Conservation (phyloP, 1,140 invertebrate species). For the Pseudomyrmex flavicornis region DNA sequence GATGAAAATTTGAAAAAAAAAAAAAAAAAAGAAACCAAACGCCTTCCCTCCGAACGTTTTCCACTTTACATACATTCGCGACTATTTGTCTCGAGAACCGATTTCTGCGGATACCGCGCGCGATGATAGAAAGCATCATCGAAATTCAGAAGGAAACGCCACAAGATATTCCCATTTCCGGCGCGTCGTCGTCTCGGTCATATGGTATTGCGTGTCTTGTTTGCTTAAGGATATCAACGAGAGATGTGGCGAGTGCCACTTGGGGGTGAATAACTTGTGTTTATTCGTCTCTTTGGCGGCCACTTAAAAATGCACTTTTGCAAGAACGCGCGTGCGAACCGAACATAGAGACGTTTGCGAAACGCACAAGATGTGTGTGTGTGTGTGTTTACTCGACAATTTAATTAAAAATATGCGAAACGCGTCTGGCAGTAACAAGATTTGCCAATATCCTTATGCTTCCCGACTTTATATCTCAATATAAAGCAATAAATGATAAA, state of each 20-base stretch:
- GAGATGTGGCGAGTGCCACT: slow-evolving; percentile 70
- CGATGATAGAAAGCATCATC: slow-evolving; percentile 74
- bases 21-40: slow-evolving; percentile 9
- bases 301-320: slow-evolving; percentile 59
- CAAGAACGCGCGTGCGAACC: neutral
- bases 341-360: neutral
- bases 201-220: slow-evolving; percentile 80
- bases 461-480: no score
- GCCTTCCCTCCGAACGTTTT: slow-evolving; percentile 48
- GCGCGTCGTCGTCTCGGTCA: slow-evolving; percentile 74
- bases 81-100: slow-evolving; percentile 70
- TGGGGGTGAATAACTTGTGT: slow-evolving; percentile 82
- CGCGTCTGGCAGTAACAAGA: no score
- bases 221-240: slow-evolving; percentile 79
- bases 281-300: slow-evolving; percentile 68
- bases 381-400: neutral
- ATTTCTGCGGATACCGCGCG: slow-evolving; percentile 61
- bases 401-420: no score
- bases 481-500: neutral
- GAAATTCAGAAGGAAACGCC: slow-evolving; percentile 81
- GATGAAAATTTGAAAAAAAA: slow-evolving; percentile 36
- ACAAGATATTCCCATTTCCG: slow-evolving; percentile 81
- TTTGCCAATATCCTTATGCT: no score
- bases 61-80: slow-evolving; percentile 62
- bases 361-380: neutral